phyloP scores from a whole-genome alignment of 2,888 invertebrate species.

The Sarcophaga caerulescens region DNA sequence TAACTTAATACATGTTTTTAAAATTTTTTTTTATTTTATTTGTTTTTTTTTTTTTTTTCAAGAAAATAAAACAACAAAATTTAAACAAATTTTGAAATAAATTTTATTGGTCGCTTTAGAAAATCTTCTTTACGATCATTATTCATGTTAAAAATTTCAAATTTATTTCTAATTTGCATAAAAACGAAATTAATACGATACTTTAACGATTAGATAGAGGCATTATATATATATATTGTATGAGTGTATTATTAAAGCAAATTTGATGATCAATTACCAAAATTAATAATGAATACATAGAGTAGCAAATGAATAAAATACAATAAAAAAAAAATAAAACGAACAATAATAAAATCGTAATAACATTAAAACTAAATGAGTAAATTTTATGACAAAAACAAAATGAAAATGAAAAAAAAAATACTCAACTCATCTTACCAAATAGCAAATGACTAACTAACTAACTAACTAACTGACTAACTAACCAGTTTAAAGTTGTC shows the following conservation, averaged over 20 bases:
- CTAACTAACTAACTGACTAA: background rate
- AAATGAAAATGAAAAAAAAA: background rate
- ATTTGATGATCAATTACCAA: slow-evolving; percentile 38
- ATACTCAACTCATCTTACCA: slow-evolving; percentile 18
- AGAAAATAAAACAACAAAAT: background rate
- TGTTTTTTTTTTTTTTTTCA: too few relatives aligned
- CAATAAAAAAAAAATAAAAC: slow-evolving; percentile 25
- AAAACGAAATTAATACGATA: slow-evolving; percentile 17
- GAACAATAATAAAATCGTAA: slow-evolving; percentile 7
- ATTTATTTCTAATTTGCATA: slow-evolving; percentile 20
- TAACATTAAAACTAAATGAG: slow-evolving; percentile 23
- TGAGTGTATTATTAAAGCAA: background rate
- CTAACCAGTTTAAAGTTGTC: background rate
- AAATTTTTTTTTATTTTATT: background rate
- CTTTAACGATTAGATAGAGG: background rate
- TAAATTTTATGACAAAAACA: slow-evolving; percentile 5
- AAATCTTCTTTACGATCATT: slow-evolving; percentile 6
- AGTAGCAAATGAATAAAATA: slow-evolving; percentile 9
- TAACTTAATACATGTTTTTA: too few relatives aligned
- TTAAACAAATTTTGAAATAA: background rate
- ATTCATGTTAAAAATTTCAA: background rate
- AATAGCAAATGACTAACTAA: slow-evolving; percentile 38
- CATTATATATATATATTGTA: background rate
- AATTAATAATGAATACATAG: background rate
- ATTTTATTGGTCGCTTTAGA: background rate